A percentile compares a stretch with the other conserved stretches of the same genome.
phyloP scores from a whole-genome alignment of 2,797 vertebrate species.

The Enteromius radiatus region DNA sequence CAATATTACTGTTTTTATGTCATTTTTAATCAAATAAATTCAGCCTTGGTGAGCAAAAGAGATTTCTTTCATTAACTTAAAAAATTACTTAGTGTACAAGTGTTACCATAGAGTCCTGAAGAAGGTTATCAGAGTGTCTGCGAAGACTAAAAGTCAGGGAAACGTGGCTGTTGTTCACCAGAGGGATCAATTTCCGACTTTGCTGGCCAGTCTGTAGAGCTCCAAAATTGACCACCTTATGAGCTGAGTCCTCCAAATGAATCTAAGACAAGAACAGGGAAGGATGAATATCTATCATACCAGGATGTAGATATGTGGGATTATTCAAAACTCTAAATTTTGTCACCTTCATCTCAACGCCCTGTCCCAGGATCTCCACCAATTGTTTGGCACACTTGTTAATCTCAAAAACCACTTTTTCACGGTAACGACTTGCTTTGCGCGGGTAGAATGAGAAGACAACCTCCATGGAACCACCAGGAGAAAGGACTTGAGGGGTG shows the following conservation, averaged over 20 bases:
- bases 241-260: conserved; percentile 78
- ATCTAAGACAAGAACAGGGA: conserved; percentile 71
- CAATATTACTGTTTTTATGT: not conserved
- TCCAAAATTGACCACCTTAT: conserved; percentile 81
- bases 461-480: conserved; percentile 76
- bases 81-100: not conserved
- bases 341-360: conserved; percentile 84
- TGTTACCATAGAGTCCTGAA: conserved; percentile 79
- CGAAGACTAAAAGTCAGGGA: conserved; percentile 76
- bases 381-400: conserved; percentile 77
- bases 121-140: conserved; percentile 62
- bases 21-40: not conserved
- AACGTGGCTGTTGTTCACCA: conserved; percentile 81
- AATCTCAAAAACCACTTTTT: conserved; percentile 82
- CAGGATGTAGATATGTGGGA: not conserved
- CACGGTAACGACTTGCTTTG: conserved; percentile 77
- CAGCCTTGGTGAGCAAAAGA: not conserved
- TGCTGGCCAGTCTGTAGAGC: conserved; percentile 78
- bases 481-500: conserved; percentile 68
- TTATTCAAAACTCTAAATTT: not conserved
- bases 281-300: not conserved
- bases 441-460: conserved; percentile 83
- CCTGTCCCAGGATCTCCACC: conserved; percentile 84
- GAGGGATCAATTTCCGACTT: conserved; percentile 75
- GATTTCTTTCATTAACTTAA: not conserved